A percentile compares a stretch with the other conserved stretches of the same genome.
phyloP scores from a whole-genome alignment of 2,888 invertebrate genomes.

The Junonia oenone region DNA sequence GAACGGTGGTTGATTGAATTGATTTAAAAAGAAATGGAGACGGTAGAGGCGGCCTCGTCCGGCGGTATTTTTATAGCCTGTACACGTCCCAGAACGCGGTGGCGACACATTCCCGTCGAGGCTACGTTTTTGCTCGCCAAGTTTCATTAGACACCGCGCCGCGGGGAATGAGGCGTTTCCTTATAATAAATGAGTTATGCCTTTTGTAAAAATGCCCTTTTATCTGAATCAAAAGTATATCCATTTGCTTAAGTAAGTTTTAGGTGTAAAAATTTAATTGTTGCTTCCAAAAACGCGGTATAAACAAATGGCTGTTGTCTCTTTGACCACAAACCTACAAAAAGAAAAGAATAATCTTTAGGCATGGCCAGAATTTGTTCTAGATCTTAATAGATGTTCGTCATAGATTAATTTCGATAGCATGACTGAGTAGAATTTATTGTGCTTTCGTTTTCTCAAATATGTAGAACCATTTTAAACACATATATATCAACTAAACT shows the following conservation, averaged over 20 bases:
- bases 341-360: too few relatives aligned
- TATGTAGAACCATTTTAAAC: slow-evolving; percentile 33
- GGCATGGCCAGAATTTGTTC: too few relatives aligned
- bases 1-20: slow-evolving; percentile 69
- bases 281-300: not conserved
- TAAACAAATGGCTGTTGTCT: too few relatives aligned
- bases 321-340: too few relatives aligned
- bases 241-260: not conserved
- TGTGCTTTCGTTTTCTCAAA: slow-evolving; percentile 16
- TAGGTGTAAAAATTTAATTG: not conserved
- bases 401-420: too few relatives aligned
- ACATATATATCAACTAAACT: slow-evolving; percentile 61
- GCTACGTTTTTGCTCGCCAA: slow-evolving; percentile 73
- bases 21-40: slow-evolving; percentile 70
- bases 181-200: slow-evolving; percentile 76
- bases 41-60: slow-evolving; percentile 49
- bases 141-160: slow-evolving; percentile 72
- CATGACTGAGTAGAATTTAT: too few relatives aligned
- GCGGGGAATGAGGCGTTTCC: slow-evolving; percentile 64
- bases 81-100: slow-evolving; percentile 70
- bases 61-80: slow-evolving; percentile 75
- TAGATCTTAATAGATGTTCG: too few relatives aligned
- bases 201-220: slow-evolving; percentile 67
- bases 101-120: slow-evolving; percentile 74
- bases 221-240: not conserved